Conservation (phyloP, 1,140 invertebrate species). For the Phortica variegata region DNA sequence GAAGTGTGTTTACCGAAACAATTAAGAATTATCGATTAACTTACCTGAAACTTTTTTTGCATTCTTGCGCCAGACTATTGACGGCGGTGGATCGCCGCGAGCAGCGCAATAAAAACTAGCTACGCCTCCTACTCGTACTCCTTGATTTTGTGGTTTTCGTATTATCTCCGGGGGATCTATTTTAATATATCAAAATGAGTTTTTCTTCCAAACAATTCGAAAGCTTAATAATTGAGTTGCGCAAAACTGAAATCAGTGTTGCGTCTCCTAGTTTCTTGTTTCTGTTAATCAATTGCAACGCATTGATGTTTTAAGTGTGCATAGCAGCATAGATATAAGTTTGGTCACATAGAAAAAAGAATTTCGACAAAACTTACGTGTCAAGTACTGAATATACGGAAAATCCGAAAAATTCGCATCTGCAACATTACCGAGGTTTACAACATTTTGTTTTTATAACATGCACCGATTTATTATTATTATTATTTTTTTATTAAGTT, state of each 20-base stretch:
- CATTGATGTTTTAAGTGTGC: conserved; percentile 6
- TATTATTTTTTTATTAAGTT: too few species aligned
- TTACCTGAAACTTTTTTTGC: conserved; percentile 80
- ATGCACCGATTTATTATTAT: too few species aligned
- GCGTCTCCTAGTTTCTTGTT: too few species aligned
- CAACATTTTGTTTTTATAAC: conserved; percentile 4
- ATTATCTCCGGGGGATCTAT: conserved; percentile 90
- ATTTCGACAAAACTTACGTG: conserved; percentile 62
- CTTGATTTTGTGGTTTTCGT: conserved; percentile 80
- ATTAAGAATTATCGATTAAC: conserved; percentile 6
- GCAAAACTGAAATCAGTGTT: too few species aligned
- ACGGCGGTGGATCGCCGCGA: conserved; percentile 82
- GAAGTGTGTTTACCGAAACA: too few species aligned
- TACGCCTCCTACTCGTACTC: conserved; percentile 84
- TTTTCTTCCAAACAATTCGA: too few species aligned
- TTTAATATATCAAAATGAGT: too few species aligned
- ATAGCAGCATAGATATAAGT: too few species aligned
- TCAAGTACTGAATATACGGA: conserved; percentile 68
- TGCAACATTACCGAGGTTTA: conserved; percentile 55
- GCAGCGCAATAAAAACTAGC: conserved; percentile 95
- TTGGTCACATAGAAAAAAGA: too few species aligned
- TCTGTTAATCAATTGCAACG: background rate
- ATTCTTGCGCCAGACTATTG: conserved; percentile 89
- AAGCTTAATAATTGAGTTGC: too few species aligned
- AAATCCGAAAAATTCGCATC: conserved; percentile 68